Base-by-base conservation (phyloP, 2,888 invertebrate species). In the Willowsia nigromaculata region DNA sequence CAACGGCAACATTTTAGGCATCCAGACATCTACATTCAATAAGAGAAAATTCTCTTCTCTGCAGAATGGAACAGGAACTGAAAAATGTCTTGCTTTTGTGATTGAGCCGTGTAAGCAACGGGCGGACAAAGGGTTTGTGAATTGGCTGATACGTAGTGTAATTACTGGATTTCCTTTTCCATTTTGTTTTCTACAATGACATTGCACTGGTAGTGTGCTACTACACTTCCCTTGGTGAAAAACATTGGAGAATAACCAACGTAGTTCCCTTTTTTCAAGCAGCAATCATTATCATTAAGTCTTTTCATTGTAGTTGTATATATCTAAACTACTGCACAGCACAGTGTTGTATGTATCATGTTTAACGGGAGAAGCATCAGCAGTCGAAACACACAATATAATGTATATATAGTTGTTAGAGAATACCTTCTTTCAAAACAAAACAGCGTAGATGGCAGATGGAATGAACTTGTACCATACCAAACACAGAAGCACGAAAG, bases 101-200 rank as follows among this genome's bases (percentile, higher is more conserved):
- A 86, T 68, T 86, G 80, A 86, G 62, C 68, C 80, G 71, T 50
- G 18, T 53, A 25, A 47, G 33, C 27, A 62, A 13, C 25, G 59
- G 18, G 78, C 47, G 68, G 33, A 27, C 33, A 65, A 27, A 53
- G 59, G 71, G 71, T 82, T 59, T 27, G 76, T 78, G 80, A 88
- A 65, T 84, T 84, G 83, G 62, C 76, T 82, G 88, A 88, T 88
- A 78, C 76, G 37, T 47, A 88, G 84, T 62, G 84, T 88, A 88
- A 88, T 88, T 88, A 84, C 83, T 84, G 78, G 84, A 80, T 88
- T 84, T 88, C 83, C 88, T 84, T 88, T 83, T 88, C 88, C 88
- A 88, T 78, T 88, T 84, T 80, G 68, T 84, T 56, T 71, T 50
- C 68, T 47, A 71, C n/a, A 71, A 50, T 65, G 71, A 40, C 65